Evolutionary conservation across 2,797 vertebrate genomes (phyloP).

Genomic region (Urocyon cinereoargenteus): DNA sequence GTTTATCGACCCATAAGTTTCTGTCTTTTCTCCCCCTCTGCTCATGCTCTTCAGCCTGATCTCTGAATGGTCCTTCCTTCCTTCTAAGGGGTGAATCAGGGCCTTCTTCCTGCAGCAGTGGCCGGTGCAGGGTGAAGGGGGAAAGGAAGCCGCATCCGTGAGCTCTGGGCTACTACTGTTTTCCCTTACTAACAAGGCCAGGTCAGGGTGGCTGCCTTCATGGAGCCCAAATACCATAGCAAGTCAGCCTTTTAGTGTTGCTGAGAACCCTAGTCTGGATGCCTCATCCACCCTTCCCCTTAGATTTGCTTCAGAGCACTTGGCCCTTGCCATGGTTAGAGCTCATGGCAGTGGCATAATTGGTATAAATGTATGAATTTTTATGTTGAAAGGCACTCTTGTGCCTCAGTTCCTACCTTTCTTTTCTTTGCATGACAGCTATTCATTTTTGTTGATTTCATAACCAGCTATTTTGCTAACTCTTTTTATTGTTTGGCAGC

Average conservation of each 20-base stretch:
- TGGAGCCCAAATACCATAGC: not conserved
- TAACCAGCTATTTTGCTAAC: not conserved
- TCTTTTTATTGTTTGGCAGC: not conserved
- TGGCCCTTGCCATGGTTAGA: not conserved
- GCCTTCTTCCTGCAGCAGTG: not conserved
- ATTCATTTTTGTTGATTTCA: not conserved
- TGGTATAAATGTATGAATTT: too few species aligned
- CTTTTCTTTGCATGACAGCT: not conserved
- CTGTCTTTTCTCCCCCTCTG: not conserved
- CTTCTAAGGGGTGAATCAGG: not conserved
- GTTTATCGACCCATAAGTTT: not conserved
- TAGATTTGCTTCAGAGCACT: not conserved
- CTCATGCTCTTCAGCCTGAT: not conserved
- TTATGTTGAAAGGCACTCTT: not conserved
- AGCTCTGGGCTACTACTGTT: not conserved
- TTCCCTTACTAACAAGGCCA: not conserved
- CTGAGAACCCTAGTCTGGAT: not conserved
- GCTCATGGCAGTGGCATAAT: not conserved
- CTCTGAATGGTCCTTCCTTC: not conserved
- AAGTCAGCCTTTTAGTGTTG: not conserved
- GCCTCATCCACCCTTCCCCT: not conserved
- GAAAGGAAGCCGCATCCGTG: not conserved
- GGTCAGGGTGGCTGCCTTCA: not conserved
- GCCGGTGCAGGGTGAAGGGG: not conserved
- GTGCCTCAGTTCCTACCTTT: not conserved